phyloP scores from a whole-genome alignment of 1,140 invertebrate species.

The Neocloeon triangulifer region DNA sequence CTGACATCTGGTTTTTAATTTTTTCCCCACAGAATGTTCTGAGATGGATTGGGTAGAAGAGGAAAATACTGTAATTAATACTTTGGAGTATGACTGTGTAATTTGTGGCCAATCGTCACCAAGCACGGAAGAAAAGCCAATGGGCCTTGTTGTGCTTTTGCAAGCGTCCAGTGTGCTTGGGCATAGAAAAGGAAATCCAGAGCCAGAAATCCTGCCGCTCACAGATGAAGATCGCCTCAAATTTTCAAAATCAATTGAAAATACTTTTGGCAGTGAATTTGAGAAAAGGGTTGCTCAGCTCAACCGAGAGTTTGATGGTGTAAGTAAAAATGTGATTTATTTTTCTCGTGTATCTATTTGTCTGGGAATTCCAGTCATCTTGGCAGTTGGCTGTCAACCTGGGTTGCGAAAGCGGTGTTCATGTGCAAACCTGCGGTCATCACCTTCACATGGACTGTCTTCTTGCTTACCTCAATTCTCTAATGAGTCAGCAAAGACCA shows the following conservation, averaged over 20 bases:
- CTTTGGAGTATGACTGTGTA: constrained; percentile 74
- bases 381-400: constrained; percentile 66
- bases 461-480: constrained; percentile 62
- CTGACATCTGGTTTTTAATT: constrained; percentile 8
- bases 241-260: constrained; percentile 25
- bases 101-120: constrained; percentile 82
- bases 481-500: constrained; percentile 48
- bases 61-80: constrained; percentile 27
- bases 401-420: constrained; percentile 80
- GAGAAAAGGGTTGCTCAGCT: constrained; percentile 43
- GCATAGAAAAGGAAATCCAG: constrained; percentile 34
- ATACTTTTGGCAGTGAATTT: constrained; percentile 36
- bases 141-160: constrained; percentile 74
- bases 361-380: too few species aligned
- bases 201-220: constrained; percentile 36
- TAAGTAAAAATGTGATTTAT: constrained; percentile 16
- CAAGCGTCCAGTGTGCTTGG: constrained; percentile 62
- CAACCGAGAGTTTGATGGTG: constrained; percentile 45
- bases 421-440: constrained; percentile 91
- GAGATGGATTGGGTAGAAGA: constrained; percentile 45
- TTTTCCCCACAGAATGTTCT: constrained; percentile 18
- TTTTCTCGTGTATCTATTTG: too few species aligned
- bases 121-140: constrained; percentile 62
- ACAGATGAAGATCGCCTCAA: constrained; percentile 30
- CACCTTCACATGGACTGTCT: constrained; percentile 85